Evolutionary conservation across 1,140 invertebrate genomes (phyloP).

Genomic region (Latrodectus geometricus): DNA sequence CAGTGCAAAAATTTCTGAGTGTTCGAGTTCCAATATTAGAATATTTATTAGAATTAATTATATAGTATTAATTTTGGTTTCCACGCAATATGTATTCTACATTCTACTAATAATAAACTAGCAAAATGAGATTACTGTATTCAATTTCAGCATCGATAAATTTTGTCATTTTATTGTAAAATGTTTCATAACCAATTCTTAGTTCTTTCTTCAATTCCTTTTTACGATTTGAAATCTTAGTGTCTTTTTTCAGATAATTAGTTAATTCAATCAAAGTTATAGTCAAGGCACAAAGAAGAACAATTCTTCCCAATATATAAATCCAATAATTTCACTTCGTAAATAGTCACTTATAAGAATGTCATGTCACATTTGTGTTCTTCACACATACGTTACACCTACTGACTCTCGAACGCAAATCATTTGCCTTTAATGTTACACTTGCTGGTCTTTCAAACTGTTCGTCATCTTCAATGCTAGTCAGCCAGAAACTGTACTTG

Average conservation of each 20-base stretch:
- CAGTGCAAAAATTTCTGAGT: too few species aligned
- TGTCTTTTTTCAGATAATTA: background rate
- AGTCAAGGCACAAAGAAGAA: too few species aligned
- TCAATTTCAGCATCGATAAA: too few species aligned
- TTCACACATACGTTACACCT: conserved; percentile 94
- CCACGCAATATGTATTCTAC: too few species aligned
- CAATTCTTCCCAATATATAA: too few species aligned
- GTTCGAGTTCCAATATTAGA: too few species aligned
- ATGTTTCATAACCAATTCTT: background rate
- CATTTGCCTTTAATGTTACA: conserved; percentile 93
- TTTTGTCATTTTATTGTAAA: too few species aligned
- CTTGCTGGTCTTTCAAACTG: conserved; percentile 87
- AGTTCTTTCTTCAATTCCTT: background rate
- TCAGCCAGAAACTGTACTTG: conserved; percentile 98
- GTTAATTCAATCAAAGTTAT: too few species aligned
- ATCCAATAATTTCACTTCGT: background rate
- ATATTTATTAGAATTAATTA: too few species aligned
- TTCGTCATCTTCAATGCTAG: conserved; percentile 79
- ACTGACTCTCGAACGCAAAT: conserved; percentile 84
- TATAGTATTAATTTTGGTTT: too few species aligned
- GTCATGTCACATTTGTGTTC: conserved; percentile 47
- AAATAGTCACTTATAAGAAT: background rate
- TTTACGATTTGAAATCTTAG: background rate
- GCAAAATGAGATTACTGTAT: too few species aligned
- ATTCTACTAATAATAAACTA: too few species aligned